These are phyloP conservation scores for Philereme transversata DNA, from an alignment of 2,888 invertebrate genomes.

Conservation along the genomic window DNA sequence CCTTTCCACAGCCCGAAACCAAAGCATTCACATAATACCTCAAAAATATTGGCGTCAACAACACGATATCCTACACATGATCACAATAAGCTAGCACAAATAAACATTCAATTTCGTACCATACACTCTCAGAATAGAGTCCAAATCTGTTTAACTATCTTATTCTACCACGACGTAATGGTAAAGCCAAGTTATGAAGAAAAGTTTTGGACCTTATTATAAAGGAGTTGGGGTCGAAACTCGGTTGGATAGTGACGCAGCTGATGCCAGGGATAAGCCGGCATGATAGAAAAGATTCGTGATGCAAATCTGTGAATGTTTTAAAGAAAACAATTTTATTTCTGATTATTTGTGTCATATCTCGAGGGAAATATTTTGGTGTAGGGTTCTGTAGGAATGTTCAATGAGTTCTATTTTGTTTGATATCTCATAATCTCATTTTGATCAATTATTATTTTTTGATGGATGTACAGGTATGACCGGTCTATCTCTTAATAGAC, in stretches of 20 bases:
- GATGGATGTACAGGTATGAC: too few relatives aligned
- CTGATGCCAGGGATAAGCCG: conserved; percentile 36
- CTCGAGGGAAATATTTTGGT: conserved; percentile 18
- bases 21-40: conserved; percentile 12
- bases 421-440: not conserved
- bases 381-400: not conserved
- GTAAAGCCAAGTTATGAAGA: not conserved
- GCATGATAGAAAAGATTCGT: conserved; percentile 36
- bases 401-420: conserved; percentile 4
- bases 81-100: conserved; percentile 7
- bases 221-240: conserved; percentile 8
- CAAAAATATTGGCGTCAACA: conserved; percentile 20
- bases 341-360: conserved; percentile 26
- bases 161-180: conserved; percentile 3
- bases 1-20: conserved; percentile 12
- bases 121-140: conserved; percentile 7
- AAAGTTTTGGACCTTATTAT: conserved; percentile 16
- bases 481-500: too few relatives aligned
- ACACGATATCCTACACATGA: conserved; percentile 18
- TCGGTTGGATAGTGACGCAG: conserved; percentile 23
- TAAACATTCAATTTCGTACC: conserved; percentile 1
- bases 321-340: conserved; percentile 30
- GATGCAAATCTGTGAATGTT: conserved; percentile 40
- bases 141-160: not conserved
- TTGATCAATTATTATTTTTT: too few relatives aligned